Evolutionary conservation across 2,113 vertebrate genomes (phyloP), one percentile per base, ranked within the genome.

Genomic region (Brachionichthys hirsutus): DNA sequence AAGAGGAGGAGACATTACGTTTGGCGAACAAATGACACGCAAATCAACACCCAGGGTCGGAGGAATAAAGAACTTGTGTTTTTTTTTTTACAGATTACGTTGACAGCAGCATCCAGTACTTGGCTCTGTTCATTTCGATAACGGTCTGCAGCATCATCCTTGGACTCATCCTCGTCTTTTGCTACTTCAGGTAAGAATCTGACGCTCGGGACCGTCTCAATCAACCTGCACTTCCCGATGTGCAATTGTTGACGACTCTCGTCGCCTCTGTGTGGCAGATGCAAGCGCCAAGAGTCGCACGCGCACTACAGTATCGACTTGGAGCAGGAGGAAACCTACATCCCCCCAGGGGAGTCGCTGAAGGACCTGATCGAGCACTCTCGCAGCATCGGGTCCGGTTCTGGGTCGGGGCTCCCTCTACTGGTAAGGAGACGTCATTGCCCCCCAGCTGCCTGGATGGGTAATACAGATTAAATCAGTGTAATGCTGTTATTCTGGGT

Each of bases 391-490:
- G 97, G 97, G 44, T 98, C 97, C 0, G 97, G 97, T 54, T 98
- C 97, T 3, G 97, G 97, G 12, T 99, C 97, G 7, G 97, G 97
- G 61, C 96, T 99, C 94, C 97, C 97, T 93, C 95, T 98, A 73
- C 94, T 99, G 97, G 97, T 99, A 88, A 80, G 93, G 87, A 9
- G 1, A 24, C 2, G 14, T 2, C 57, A 78, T n/a, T n/a, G n/a
- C n/a, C n/a, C n/a, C n/a, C n/a, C n/a, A n/a, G n/a, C n/a, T n/a
- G n/a, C n/a, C n/a, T n/a, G n/a, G n/a, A n/a, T 30, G 24, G 8
- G 24, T 30, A 30, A 30, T 6, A 4, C 5, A 8, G 4, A 17
- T 45, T 3, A 3, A 54, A 42, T 41, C 13, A 4, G 6, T 34
- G 48, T 42, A 9, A 50, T n/a, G 8, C n/a, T 34, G 9, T 30